phyloP scores from a whole-genome alignment of 2,888 invertebrate species.

The Thecophora atra region DNA sequence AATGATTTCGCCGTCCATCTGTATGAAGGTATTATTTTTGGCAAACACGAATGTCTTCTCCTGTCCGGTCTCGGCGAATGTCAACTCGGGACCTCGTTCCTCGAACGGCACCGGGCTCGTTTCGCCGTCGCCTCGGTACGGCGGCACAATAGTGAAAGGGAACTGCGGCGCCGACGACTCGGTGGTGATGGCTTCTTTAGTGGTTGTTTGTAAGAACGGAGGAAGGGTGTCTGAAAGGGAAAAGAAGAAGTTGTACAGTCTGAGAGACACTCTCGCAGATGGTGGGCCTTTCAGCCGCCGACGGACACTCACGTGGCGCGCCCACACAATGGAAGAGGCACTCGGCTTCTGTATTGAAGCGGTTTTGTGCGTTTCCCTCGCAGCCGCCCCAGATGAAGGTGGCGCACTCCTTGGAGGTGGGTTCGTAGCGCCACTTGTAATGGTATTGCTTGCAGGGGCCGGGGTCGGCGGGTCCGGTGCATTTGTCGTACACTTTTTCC shows the following conservation, averaged over 20 bases:
- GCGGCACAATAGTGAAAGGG: conserved; percentile 53
- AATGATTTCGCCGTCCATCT: conserved; percentile 89
- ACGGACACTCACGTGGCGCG: conserved; percentile 67
- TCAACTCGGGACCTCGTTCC: conserved; percentile 80
- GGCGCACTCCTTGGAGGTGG: conserved; percentile 70
- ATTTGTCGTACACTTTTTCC: conserved; percentile 63
- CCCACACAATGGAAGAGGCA: conserved; percentile 73
- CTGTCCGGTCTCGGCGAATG: conserved; percentile 85
- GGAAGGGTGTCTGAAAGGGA: conserved; percentile 68
- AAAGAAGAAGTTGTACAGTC: neutral
- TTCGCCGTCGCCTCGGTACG: conserved; percentile 48
- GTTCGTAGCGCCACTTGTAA: conserved; percentile 75
- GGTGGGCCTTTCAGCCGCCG: neutral
- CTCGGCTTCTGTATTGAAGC: conserved; percentile 74
- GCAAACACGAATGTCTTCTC: conserved; percentile 92
- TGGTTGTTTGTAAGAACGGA: conserved; percentile 68
- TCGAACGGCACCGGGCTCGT: conserved; percentile 76
- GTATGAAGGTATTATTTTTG: conserved; percentile 89
- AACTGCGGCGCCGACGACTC: conserved; percentile 59
- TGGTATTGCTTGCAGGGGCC: conserved; percentile 74
- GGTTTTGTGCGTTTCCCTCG: conserved; percentile 73
- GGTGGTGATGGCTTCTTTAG: conserved; percentile 67
- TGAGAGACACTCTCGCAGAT: conserved; percentile 8
- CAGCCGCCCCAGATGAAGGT: conserved; percentile 77
- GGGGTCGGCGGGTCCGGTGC: conserved; percentile 65